Evolutionary conservation across 2,797 vertebrate genomes (phyloP).

Genomic region (Myotis planiceps): DNA sequence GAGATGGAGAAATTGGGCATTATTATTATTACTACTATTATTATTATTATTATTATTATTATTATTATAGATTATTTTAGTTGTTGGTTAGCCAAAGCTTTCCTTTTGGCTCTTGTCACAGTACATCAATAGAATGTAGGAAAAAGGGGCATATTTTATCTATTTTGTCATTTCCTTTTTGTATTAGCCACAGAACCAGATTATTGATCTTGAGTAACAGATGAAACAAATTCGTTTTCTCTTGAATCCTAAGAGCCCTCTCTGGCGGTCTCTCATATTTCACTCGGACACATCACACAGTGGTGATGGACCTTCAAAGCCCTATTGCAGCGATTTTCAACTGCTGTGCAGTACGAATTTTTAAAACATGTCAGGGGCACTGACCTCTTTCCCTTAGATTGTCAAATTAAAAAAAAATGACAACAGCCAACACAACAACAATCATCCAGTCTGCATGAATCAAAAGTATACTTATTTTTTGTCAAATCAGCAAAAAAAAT

Average conservation of each 20-base stretch:
- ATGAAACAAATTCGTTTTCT: conserved; percentile 15
- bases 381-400: neutral
- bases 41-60: neutral
- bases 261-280: neutral
- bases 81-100: neutral
- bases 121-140: neutral
- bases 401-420: neutral
- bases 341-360: neutral
- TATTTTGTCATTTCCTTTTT: neutral
- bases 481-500: neutral
- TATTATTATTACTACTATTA: neutral
- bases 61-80: neutral
- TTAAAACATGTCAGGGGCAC: neutral
- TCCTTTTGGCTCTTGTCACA: neutral
- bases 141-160: neutral
- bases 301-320: conserved; percentile 13
- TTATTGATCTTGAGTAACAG: neutral
- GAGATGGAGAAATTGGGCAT: neutral
- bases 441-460: neutral
- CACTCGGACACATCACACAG: neutral
- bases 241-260: neutral
- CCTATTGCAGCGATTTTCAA: neutral
- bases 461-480: neutral
- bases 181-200: neutral
- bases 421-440: neutral